Conservation (phyloP, 1,140 invertebrate species). For the Euwallacea similis region DNA sequence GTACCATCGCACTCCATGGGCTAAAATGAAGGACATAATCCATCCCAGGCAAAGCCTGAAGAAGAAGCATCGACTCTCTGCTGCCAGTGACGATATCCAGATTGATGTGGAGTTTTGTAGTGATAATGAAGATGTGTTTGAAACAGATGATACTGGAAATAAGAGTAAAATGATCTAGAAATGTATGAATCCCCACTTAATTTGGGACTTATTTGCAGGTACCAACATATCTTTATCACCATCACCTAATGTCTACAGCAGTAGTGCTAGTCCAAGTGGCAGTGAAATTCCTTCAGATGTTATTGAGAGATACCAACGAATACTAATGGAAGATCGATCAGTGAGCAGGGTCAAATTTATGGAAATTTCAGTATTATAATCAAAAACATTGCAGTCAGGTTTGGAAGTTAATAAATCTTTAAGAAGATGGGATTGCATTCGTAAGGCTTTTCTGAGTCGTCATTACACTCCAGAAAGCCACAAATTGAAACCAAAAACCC, state of each 20-base stretch:
- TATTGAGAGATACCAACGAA: slow-evolving; percentile 44
- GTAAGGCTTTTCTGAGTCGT: slow-evolving; percentile 69
- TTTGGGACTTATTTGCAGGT: slow-evolving; percentile 19
- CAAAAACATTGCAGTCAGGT: slow-evolving; percentile 27
- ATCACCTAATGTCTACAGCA: slow-evolving; percentile 32
- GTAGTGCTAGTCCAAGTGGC: slow-evolving; percentile 29
- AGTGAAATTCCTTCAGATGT: slow-evolving; percentile 42
- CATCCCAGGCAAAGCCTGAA: slow-evolving; percentile 69
- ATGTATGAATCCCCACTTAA: not conserved
- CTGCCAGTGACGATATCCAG: slow-evolving; percentile 50
- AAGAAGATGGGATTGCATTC: slow-evolving; percentile 69
- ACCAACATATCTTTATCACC: slow-evolving; percentile 31
- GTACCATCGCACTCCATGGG: slow-evolving; percentile 63
- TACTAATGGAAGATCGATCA: slow-evolving; percentile 40
- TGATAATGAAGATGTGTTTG: slow-evolving; percentile 58
- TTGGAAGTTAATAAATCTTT: slow-evolving; percentile 53
- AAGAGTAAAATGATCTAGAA: slow-evolving; percentile 31
- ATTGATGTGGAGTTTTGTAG: slow-evolving; percentile 49
- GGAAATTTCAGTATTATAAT: slow-evolving; percentile 23
- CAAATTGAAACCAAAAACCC: too few species aligned
- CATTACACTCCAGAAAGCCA: slow-evolving; percentile 9
- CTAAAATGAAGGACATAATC: slow-evolving; percentile 71
- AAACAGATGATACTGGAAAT: slow-evolving; percentile 53
- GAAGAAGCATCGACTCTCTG: slow-evolving; percentile 56
- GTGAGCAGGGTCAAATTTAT: slow-evolving; percentile 29